phyloP scores from a whole-genome alignment of 2,113 vertebrate genomes.

The Motacilla tschutschensis region DNA sequence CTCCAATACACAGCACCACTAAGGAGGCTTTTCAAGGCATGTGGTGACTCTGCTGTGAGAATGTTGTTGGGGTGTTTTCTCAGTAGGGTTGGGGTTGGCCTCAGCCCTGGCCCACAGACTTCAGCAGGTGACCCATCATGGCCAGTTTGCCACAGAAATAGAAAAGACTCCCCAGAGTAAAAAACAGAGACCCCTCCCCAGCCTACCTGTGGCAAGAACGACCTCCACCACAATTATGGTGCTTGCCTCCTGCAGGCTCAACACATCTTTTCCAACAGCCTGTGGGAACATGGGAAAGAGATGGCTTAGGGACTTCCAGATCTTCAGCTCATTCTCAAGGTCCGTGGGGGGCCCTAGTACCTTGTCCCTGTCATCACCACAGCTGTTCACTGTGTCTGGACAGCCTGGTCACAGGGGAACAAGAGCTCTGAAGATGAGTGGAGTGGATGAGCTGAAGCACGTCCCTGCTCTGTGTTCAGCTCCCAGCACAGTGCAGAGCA shows the following conservation, averaged over 20 bases:
- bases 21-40: background rate
- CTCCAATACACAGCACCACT: background rate
- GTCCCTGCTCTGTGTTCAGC: background rate
- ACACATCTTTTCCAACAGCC: conserved; percentile 31
- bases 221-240: conserved; percentile 31
- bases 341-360: background rate
- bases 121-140: background rate
- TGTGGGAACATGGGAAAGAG: background rate
- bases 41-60: background rate
- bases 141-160: background rate
- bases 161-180: background rate
- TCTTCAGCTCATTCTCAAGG: background rate
- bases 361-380: background rate
- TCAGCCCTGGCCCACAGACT: background rate
- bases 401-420: background rate
- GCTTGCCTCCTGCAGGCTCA: conserved; percentile 36
- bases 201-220: background rate
- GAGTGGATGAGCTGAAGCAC: background rate
- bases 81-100: background rate
- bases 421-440: background rate
- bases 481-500: background rate
- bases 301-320: background rate
- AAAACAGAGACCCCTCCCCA: background rate
- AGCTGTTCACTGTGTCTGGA: background rate
- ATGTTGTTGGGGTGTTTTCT: background rate